Conservation (phyloP, 2,797 vertebrate species). For the Tenualosa thibaudeaui region DNA sequence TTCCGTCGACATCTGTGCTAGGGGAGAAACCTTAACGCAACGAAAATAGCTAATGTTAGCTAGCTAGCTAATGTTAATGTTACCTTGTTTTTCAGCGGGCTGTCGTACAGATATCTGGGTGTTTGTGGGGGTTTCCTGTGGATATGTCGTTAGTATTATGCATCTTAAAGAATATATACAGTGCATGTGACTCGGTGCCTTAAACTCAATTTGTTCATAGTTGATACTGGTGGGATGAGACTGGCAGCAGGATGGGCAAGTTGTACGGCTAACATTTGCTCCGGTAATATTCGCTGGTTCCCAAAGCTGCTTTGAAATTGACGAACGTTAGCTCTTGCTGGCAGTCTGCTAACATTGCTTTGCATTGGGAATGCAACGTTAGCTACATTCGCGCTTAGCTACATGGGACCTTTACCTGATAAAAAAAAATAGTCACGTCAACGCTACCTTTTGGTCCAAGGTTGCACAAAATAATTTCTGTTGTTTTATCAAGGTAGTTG, state of each 20-base stretch:
- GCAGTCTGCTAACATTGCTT: not conserved
- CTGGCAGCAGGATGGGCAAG: not conserved
- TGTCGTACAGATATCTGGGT: not conserved
- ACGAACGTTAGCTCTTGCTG: slow-evolving; percentile 13
- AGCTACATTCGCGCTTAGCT: not conserved
- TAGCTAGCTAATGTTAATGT: slow-evolving; percentile 27
- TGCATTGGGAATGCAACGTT: not conserved
- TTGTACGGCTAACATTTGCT: not conserved
- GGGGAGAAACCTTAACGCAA: slow-evolving; percentile 15
- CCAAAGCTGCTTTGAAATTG: not conserved
- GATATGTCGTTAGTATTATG: not conserved
- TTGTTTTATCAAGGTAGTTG: not conserved
- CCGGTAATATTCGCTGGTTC: not conserved
- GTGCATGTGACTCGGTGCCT: not conserved
- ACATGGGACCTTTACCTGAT: not conserved
- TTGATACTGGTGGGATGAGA: not conserved
- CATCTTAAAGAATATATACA: not conserved
- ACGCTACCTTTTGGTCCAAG: not conserved
- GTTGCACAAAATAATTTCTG: not conserved
- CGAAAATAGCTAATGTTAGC: slow-evolving; percentile 24
- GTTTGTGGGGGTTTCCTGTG: not conserved
- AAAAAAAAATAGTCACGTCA: not conserved
- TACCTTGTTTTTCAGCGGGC: slow-evolving; percentile 10
- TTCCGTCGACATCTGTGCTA: slow-evolving; percentile 31
- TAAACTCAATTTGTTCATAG: not conserved